Base-by-base conservation (phyloP, 2,797 vertebrate species). In the Syndactyla subalaris region DNA sequence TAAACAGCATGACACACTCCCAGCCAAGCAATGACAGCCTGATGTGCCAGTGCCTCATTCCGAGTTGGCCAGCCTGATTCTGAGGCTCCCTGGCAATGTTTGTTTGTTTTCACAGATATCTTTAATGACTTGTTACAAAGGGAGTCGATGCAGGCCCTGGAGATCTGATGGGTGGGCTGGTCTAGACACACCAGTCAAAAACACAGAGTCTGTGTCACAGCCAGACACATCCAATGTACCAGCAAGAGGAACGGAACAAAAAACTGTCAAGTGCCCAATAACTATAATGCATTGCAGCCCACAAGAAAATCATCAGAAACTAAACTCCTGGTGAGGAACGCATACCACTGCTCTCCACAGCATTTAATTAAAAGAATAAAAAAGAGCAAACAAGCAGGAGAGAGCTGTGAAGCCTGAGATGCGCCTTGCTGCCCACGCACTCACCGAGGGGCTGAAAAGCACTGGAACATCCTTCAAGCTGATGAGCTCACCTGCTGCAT, bases 291-390 rank as follows among this genome's bases (percentile, higher is more conserved):
- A 90, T 90, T 88, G 41, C 88, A 92, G 55, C 49, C 79, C 51
- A n/a, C 75, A 73, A 63, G 91, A 65, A 94, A 59, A 72, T 32
- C 32, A 78, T 57, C 83, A 85, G 59, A 84, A 88, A 55, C 90
- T 32, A 36, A 95, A 88, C 86, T 84, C 70, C 90, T 90, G 94
- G 85, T 61, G 94, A 95, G 95, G 87, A 86, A 84, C 72, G 81
- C 63, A 61, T 70, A 93, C 43, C 63, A 72, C 77, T 8, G n/a
- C 95, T 88, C 94, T 94, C 71, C 88, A 65, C 63, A 45, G 89
- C 30, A 70, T 95, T 97, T 97, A 97, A 95, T 95, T 92, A 92
- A 54, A 78, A 68, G 80, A 88, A 94, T 77, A 65, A 67, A 94
- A 94, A 85, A 75, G 86, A 89, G 76, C 91, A 91, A 96, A 88